These are phyloP conservation scores for Halocynthia roretzi DNA, from an alignment of 23 tunicate genomes.

Conservation along the genomic window DNA sequence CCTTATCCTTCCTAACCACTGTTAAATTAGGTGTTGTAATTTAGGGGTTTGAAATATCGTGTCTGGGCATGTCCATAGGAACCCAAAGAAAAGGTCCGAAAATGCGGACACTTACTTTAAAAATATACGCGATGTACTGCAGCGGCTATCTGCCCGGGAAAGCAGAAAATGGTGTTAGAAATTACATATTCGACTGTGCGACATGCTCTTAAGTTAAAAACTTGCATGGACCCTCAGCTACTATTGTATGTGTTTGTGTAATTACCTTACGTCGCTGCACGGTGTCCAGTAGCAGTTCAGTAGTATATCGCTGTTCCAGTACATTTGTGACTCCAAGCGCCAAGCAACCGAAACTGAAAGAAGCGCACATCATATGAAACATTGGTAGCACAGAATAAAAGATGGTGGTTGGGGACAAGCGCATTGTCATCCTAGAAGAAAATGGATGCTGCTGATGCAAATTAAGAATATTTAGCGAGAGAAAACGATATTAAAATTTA, in stretches of 20 bases:
- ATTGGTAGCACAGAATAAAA: constrained; percentile 35
- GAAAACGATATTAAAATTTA: not conserved
- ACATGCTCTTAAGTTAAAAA: not conserved
- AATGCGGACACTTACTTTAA: no score
- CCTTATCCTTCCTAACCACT: no score
- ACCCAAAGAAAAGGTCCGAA: no score
- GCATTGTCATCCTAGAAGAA: not conserved
- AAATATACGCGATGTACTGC: no score
- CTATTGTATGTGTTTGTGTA: no score
- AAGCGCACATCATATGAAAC: constrained; percentile 43
- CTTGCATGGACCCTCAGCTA: not conserved
- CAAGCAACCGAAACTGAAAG: not conserved
- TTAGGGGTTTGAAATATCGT: no score
- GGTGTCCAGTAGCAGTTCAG: constrained; percentile 27
- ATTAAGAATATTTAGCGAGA: not conserved
- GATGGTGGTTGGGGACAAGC: not conserved
- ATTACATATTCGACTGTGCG: no score
- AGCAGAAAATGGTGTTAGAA: no score
- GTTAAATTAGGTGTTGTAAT: no score
- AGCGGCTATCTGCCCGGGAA: no score
- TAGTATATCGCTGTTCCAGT: constrained; percentile 33
- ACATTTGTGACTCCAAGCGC: constrained; percentile 14
- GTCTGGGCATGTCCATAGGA: no score
- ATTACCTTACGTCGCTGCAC: constrained; percentile 53
- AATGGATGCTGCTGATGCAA: constrained; percentile 5